Evolutionary conservation across 2,797 vertebrate species (phyloP).

Genomic region (Crypturellus tataupa): DNA sequence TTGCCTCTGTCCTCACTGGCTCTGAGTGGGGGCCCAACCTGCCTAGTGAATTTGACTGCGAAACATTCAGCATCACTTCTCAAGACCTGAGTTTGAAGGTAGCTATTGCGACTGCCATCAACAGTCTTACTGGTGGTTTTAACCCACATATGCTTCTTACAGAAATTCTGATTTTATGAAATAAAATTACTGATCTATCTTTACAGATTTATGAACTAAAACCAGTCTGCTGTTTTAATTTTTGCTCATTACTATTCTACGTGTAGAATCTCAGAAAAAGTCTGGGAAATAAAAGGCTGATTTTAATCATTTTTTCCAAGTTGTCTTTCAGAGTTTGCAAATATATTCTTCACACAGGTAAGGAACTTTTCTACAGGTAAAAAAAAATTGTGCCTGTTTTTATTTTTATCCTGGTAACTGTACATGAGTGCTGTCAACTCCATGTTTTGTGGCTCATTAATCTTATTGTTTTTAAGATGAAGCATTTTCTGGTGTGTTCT

Average conservation of each 20-base stretch:
- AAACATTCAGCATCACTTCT: background rate
- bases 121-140: background rate
- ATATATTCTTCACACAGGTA: background rate
- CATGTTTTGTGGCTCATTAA: background rate
- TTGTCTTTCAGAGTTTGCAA: background rate
- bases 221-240: background rate
- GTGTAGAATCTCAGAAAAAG: background rate
- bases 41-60: background rate
- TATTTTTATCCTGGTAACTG: background rate
- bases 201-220: conserved; percentile 6
- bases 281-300: background rate
- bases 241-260: background rate
- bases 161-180: background rate
- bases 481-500: background rate
- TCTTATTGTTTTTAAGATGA: background rate
- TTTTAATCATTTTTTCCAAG: background rate
- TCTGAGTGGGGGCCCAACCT: background rate
- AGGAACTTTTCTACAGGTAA: background rate
- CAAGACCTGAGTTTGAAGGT: background rate
- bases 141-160: background rate
- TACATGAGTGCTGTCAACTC: background rate
- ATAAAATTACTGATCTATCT: background rate
- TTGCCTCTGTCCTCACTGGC: background rate
- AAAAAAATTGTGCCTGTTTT: background rate
- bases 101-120: fast-evolving